These are phyloP conservation scores for Peribatodes rhomboidaria DNA, from an alignment of 2,888 invertebrate species.

Conservation along the genomic window DNA sequence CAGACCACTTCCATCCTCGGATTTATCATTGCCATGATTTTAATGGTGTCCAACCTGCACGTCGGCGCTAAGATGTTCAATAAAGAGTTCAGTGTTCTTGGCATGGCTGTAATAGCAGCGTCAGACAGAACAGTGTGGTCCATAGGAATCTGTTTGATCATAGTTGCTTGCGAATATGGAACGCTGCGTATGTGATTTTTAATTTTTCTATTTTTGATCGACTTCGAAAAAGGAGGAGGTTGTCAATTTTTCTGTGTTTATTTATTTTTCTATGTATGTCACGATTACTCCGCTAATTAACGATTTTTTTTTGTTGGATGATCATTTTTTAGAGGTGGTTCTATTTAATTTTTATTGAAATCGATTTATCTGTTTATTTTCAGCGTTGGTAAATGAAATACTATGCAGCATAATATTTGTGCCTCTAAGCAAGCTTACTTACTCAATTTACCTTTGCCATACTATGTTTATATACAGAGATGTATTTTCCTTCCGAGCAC, in stretches of 20 bases:
- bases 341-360: neutral
- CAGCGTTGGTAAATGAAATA: conserved; percentile 10
- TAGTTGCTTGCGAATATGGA: conserved; percentile 7
- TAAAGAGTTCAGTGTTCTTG: neutral
- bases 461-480: conserved; percentile 2
- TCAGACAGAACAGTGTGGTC: neutral
- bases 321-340: no score
- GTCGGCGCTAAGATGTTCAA: neutral
- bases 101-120: neutral
- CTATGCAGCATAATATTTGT: conserved; percentile 12
- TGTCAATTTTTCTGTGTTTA: no score
- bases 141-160: neutral
- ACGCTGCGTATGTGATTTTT: conserved; percentile 2
- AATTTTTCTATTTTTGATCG: neutral
- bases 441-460: neutral
- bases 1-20: neutral
- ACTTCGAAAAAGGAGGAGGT: no score
- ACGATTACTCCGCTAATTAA: no score
- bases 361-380: neutral
- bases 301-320: no score
- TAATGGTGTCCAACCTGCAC: neutral
- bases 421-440: conserved; percentile 10
- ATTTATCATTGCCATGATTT: neutral
- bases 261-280: no score
- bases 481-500: neutral